A percentile compares a stretch with the other conserved stretches of the same genome.
Evolutionary conservation across 2,888 invertebrate species (phyloP).

Genomic region (Chloroclystis v-ata): DNA sequence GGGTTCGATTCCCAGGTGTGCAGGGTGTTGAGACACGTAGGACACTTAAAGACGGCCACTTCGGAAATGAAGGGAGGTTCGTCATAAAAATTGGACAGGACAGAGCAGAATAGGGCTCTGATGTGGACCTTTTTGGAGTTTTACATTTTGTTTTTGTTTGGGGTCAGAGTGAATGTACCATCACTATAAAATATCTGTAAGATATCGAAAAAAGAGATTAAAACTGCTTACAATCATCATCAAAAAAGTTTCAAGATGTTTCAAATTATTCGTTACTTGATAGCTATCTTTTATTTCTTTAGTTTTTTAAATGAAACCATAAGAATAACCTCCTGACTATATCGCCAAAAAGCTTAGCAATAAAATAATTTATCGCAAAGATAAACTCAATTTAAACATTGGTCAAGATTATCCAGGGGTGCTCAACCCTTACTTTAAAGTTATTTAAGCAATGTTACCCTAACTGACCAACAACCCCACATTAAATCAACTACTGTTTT

Average conservation of each 20-base stretch:
- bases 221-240: too few species aligned
- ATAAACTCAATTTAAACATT: slow-evolving; percentile 16
- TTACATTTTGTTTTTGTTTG: slow-evolving; percentile 2
- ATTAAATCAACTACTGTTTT: slow-evolving; percentile 56
- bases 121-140: slow-evolving; percentile 1
- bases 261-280: too few species aligned
- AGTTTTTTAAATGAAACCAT: too few species aligned
- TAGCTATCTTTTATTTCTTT: too few species aligned
- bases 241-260: too few species aligned
- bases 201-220: too few species aligned
- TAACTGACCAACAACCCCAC: slow-evolving; percentile 62
- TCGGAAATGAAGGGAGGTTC: slow-evolving; percentile 73
- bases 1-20: slow-evolving; percentile 78
- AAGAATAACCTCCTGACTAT: too few species aligned
- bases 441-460: slow-evolving; percentile 56
- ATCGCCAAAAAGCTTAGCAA: neutral
- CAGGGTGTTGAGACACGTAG: slow-evolving; percentile 69
- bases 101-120: slow-evolving; percentile 39
- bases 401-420: slow-evolving; percentile 41
- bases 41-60: slow-evolving; percentile 73
- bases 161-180: neutral
- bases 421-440: slow-evolving; percentile 56
- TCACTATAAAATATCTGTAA: too few species aligned
- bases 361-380: slow-evolving; percentile 2
- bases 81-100: slow-evolving; percentile 75